Conservation (phyloP, 2,113 vertebrate species). For the Dendropsophus ebraccatus region DNA sequence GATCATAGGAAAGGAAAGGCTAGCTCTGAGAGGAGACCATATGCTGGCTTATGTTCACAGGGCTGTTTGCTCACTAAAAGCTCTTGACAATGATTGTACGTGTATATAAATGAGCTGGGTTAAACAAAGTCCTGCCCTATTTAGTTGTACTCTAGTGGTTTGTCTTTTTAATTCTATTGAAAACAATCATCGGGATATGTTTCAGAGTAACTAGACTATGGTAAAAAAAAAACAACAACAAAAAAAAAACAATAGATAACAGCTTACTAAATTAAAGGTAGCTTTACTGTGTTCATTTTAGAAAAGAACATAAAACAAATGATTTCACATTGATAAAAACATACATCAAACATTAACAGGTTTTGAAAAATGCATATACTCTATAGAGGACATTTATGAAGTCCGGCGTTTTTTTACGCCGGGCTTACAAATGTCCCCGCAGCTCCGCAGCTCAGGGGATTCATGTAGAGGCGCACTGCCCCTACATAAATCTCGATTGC, state of each 20-base stretch:
- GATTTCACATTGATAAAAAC: not conserved
- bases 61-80: conserved; percentile 70
- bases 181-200: conserved; percentile 76
- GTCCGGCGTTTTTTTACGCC: no score
- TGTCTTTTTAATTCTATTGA: conserved; percentile 82
- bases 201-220: conserved; percentile 64
- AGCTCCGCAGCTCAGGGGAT: no score
- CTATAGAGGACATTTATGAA: no score
- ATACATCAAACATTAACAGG: not conserved
- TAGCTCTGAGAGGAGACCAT: conserved; percentile 76
- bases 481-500: no score
- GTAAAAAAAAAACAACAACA: no score
- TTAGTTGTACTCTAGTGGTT: conserved; percentile 76
- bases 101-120: conserved; percentile 75
- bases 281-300: not conserved
- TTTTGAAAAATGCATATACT: not conserved
- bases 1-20: conserved; percentile 79
- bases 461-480: no score
- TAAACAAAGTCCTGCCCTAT: conserved; percentile 77
- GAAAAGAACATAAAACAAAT: not conserved
- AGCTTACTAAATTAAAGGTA: not conserved
- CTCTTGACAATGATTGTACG: conserved; percentile 71
- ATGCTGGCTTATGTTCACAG: conserved; percentile 77
- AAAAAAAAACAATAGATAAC: not conserved
- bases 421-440: no score